Evolutionary conservation across 2,113 vertebrate genomes (phyloP), one percentile per base, ranked within the genome.

Genomic region (Camelus dromedarius): DNA sequence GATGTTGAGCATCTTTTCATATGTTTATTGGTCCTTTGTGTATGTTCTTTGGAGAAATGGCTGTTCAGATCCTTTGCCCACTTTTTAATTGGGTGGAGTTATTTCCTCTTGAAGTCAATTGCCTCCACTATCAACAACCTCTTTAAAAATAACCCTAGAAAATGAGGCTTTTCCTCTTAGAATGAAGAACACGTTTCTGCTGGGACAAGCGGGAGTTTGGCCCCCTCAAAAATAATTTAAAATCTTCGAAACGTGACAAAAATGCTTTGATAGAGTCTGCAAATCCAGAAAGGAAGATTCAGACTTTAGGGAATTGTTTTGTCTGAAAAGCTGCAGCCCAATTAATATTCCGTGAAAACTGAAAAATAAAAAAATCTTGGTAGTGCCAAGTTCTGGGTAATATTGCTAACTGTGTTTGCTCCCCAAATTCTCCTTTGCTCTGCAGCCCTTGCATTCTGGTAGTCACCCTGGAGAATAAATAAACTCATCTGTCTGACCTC

Each of bases 281-380:
- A 84, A 60, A 84, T 50, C 89, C 93, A 62, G 89, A 94, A 91
- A 58, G 89, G 79, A 60, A 91, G 67, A 82, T 2, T 93, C 77
- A 76, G 85, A 75, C 85, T n/a, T 91, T 5, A 38, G 95, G 91
- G 86, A 92, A 58, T 14, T 95, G 88, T 95, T 98, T 93, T 82
- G 85, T 93, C 89, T 96, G 79, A 89, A 96, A 73, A 95, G 64
- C 58, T 24, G 89, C 38, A 84, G 79, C 79, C 69, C 79, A 69
- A 93, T 98, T 98, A 97, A 96, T 98, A 95, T 72, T 96, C 85
- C 66, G 32, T 67, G 91, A 92, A 82, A 79, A 62, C 28, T 35
- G 14, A 35, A 70, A 52, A 19, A 69, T 42, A 60, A 48, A 32
- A 66, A 60, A 67, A 30, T 18, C 81, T 81, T 4, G 7, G 67